These are phyloP conservation scores for Jaculus jaculus DNA, from an alignment of 2,113 vertebrate genomes.

Conservation along the genomic window DNA sequence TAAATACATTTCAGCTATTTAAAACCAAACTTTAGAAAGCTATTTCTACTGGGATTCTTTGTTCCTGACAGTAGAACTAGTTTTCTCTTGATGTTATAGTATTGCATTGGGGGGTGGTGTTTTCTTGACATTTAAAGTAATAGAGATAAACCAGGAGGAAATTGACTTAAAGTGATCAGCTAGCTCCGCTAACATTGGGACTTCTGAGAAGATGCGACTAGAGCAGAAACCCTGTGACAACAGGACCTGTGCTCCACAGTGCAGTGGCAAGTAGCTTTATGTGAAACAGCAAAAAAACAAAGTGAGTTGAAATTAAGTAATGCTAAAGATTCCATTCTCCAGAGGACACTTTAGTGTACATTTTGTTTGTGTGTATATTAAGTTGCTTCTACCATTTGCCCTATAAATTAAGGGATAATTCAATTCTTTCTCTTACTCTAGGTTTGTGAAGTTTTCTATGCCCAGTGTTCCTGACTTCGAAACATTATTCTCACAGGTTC, in stretches of 20 bases:
- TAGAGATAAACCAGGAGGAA: slow-evolving; percentile 24
- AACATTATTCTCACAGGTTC: slow-evolving; percentile 98
- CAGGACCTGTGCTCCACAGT: background rate
- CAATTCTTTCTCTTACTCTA: slow-evolving; percentile 77
- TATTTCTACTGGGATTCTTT: background rate
- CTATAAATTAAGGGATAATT: background rate
- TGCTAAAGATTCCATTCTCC: background rate
- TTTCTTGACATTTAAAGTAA: slow-evolving; percentile 23
- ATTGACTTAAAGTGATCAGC: background rate
- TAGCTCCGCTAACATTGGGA: background rate
- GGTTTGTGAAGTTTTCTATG: slow-evolving; percentile 99
- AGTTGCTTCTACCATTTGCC: background rate
- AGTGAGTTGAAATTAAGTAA: background rate
- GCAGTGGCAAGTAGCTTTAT: background rate
- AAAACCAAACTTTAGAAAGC: slow-evolving; percentile 17
- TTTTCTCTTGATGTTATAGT: slow-evolving; percentile 13
- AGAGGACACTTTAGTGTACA: background rate
- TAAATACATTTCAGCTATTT: background rate
- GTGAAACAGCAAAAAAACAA: too few species aligned
- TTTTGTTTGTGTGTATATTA: background rate
- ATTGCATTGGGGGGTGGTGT: background rate
- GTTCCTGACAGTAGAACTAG: background rate
- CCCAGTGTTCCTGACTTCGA: slow-evolving; percentile 99
- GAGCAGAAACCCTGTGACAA: background rate
- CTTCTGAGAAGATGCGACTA: background rate